These are phyloP conservation scores for Cephus nigrinus DNA, from an alignment of 2,888 invertebrate species.

Conservation along the genomic window DNA sequence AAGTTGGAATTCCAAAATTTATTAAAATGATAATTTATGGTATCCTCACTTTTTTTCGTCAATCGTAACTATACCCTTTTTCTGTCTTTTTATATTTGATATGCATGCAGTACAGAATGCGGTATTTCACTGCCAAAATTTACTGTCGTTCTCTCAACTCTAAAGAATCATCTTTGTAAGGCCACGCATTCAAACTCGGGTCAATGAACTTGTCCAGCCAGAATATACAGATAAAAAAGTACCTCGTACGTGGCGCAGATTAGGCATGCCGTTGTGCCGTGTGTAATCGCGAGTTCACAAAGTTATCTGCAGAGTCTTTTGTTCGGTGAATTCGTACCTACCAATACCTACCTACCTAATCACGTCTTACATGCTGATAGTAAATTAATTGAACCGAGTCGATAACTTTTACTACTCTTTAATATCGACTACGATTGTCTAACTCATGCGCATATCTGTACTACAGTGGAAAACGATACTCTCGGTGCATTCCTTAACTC, in stretches of 20 bases:
- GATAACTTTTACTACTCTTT: background rate
- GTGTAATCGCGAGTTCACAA: constrained; percentile 6
- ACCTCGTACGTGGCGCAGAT: constrained; percentile 36
- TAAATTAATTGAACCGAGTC: background rate
- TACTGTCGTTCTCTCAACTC: background rate
- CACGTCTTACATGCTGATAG: background rate
- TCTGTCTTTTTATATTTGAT: background rate
- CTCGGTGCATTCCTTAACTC: background rate
- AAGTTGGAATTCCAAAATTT: background rate
- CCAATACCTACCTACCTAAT: background rate
- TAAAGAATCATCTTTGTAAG: background rate
- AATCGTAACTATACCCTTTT: background rate
- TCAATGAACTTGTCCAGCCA: constrained; percentile 24
- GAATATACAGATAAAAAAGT: constrained; percentile 52
- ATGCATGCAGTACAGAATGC: background rate
- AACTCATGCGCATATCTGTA: background rate
- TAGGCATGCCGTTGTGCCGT: constrained; percentile 23
- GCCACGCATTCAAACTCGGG: background rate
- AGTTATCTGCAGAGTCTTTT: constrained; percentile 33
- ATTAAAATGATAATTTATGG: background rate
- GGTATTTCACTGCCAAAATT: background rate
- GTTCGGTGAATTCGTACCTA: constrained; percentile 25
- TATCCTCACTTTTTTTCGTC: background rate
- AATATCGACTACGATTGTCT: background rate
- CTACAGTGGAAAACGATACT: background rate